Base-by-base conservation (phyloP, 2,113 vertebrate genomes). In the Felis catus region DNA sequence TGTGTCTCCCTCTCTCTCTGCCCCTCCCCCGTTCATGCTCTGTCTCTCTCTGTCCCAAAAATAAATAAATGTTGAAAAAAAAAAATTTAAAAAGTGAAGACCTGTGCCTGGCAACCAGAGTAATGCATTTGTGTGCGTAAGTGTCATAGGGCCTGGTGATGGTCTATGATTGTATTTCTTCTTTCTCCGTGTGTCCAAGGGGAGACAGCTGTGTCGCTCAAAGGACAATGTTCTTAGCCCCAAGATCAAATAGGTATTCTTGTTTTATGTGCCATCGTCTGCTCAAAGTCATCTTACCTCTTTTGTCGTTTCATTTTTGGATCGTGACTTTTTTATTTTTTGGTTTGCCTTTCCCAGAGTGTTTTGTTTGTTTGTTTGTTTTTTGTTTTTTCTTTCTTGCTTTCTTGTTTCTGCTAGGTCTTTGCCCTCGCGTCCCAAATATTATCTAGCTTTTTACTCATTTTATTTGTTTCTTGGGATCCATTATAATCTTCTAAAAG, bases 11-110 rank as follows among this genome's bases (percentile, higher is more conserved):
- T 36, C 36, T 36, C 36, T 36, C 36, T 36, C 36, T 36, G 36
- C 36, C 36, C 36, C 36, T 36, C 36, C 36, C 36, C 36, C 36
- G 36, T 36, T 36, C 36, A 36, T 36, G 36, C 36, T 36, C 36
- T 36, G 36, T 36, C 36, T 36, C 36, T 36, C 36, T 36, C 36
- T 36, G 36, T 36, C 36, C 36, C 36, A 2, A 36, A 36, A 36
- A 36, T 36, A 36, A 36, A 36, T 36, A 36, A 36, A 36, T 36
- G 36, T 36, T 36, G 36, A 36, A 36, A 36, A 89, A 92, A 89
- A 91, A 89, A 92, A 89, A 91, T 91, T 66, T 92, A 89, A 92
- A 85, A 91, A 31, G 58, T 53, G 31, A 95, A 90, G 65, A 76
- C 55, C 25, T 80, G 45, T 36, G 41, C 68, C 10, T 5, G 66